A percentile compares a stretch with the other conserved stretches of the same genome.
Evolutionary conservation across 1,140 invertebrate species (phyloP).

Genomic region (Drosophila triauraria): DNA sequence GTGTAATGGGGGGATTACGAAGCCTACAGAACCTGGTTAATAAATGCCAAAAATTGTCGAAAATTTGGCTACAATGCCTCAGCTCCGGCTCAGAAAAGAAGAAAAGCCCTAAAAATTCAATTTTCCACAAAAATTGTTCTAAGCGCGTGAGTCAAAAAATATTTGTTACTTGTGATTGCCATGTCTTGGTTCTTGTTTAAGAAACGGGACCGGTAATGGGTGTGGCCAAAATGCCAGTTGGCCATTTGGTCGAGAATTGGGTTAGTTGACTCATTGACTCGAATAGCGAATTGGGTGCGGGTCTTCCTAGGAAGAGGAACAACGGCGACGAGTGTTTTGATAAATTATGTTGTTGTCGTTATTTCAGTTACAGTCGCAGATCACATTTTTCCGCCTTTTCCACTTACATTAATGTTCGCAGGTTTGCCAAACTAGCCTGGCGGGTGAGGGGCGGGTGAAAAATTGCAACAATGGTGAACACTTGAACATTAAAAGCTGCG

Average conservation of each 20-base stretch:
- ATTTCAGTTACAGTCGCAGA: conserved; percentile 47
- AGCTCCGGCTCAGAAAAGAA: too few species aligned
- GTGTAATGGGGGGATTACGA: background rate
- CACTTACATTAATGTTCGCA: conserved; percentile 43
- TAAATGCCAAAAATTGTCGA: conserved; percentile 1
- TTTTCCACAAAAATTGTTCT: background rate
- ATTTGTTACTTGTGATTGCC: background rate
- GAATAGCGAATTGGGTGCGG: background rate
- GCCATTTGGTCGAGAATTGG: conserved; percentile 49
- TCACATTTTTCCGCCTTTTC: conserved; percentile 13
- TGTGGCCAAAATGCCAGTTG: conserved; percentile 29
- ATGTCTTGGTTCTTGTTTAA: background rate
- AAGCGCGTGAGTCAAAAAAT: background rate
- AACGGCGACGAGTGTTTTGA: conserved; percentile 61
- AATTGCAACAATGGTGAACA: conserved; percentile 25
- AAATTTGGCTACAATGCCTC: background rate
- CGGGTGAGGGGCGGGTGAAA: background rate
- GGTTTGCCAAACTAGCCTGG: conserved; percentile 62
- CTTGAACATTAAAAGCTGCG: conserved; percentile 57
- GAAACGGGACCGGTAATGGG: conserved; percentile 16
- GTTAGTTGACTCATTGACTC: conserved; percentile 59
- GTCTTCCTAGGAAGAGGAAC: background rate
- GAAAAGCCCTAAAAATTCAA: background rate
- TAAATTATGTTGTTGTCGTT: conserved; percentile 75
- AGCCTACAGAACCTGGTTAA: conserved; percentile 4